Percentiles rank a stretch among this genome's conserved stretches.
These are phyloP conservation scores for Moxostoma hubbsi DNA, from an alignment of 2,797 vertebrate genomes.

Conservation along the genomic window DNA sequence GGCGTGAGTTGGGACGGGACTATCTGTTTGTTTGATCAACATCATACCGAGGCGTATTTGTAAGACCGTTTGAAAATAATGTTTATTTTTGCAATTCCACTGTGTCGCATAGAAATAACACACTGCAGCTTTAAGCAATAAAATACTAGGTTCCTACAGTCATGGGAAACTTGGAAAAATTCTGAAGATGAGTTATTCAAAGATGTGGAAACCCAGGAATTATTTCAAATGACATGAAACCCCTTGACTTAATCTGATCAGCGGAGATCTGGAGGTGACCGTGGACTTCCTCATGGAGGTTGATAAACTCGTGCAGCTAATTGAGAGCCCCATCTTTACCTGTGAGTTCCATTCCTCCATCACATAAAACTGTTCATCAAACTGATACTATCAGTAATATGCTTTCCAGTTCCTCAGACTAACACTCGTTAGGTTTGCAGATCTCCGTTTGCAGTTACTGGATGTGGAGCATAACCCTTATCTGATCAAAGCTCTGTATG, in stretches of 20 bases:
- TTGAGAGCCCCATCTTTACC: conserved; percentile 97
- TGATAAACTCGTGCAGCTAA: conserved; percentile 98
- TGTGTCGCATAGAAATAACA: too few relatives aligned
- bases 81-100: too few relatives aligned
- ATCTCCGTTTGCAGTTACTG: conserved; percentile 93
- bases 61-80: too few relatives aligned
- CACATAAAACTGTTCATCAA: neutral
- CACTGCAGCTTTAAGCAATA: too few relatives aligned
- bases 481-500: conserved; percentile 95
- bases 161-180: too few relatives aligned
- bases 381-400: too few relatives aligned
- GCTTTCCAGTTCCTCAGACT: neutral
- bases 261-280: conserved; percentile 94
- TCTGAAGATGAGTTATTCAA: too few relatives aligned
- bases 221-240: neutral
- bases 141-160: too few relatives aligned
- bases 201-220: too few relatives aligned
- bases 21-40: too few relatives aligned
- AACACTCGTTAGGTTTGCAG: conserved; percentile 60
- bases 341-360: conserved; percentile 75
- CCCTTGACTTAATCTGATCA: conserved; percentile 73
- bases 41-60: too few relatives aligned
- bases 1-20: too few relatives aligned
- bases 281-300: conserved; percentile 98
- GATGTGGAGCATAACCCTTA: conserved; percentile 97